phyloP scores from a whole-genome alignment of 1,140 invertebrate species.

The Rhynchophorus ferrugineus region DNA sequence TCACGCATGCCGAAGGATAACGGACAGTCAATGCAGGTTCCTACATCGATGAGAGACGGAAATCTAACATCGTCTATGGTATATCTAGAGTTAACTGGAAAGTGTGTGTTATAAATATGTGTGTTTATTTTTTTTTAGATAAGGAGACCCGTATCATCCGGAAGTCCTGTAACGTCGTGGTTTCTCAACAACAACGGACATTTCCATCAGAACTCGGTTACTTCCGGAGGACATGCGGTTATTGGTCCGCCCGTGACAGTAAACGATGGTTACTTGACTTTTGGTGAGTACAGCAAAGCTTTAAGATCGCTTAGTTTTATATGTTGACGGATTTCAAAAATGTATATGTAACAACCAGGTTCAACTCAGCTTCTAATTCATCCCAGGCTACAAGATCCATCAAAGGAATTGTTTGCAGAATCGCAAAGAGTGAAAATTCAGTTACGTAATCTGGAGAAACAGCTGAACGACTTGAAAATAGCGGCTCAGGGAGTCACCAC shows the following conservation, averaged over 20 bases:
- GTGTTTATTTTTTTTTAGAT: constrained; percentile 21
- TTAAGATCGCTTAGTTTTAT: constrained; percentile 61
- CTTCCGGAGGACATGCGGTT: constrained; percentile 24
- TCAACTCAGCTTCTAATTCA: constrained; percentile 39
- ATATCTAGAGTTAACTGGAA: constrained; percentile 11
- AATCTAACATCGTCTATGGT: constrained; percentile 39
- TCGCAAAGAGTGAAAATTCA: constrained; percentile 57
- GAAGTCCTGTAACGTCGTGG: constrained; percentile 49
- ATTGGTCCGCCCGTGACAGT: constrained; percentile 21
- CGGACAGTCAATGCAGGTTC: constrained; percentile 27
- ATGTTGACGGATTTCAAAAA: background rate
- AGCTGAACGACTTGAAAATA: constrained; percentile 59
- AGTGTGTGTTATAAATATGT: background rate
- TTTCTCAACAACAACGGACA: constrained; percentile 41
- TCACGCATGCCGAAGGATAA: constrained; percentile 56
- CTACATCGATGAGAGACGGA: constrained; percentile 30
- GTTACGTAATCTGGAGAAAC: constrained; percentile 55
- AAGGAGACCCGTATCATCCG: constrained; percentile 45
- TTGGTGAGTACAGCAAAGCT: constrained; percentile 9
- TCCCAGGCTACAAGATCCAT: constrained; percentile 35
- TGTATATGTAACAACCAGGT: constrained; percentile 28
- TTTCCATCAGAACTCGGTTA: constrained; percentile 20
- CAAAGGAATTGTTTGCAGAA: constrained; percentile 47
- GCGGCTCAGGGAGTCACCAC: constrained; percentile 39
- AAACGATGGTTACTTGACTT: constrained; percentile 22